Conservation (phyloP, 2,888 invertebrate genomes). For the Epinotia nisella region DNA sequence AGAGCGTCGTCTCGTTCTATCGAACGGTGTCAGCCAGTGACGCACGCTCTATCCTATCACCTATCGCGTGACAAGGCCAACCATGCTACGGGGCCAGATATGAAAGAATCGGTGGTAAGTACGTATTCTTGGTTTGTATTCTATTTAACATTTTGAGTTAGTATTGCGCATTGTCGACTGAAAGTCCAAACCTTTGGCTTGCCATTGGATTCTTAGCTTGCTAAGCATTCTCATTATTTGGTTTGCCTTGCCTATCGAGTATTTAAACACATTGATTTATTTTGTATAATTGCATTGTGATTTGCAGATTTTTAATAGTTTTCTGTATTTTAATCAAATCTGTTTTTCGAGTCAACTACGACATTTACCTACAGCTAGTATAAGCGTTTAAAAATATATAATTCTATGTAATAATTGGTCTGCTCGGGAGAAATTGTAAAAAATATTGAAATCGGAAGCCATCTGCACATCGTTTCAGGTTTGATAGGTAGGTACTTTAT, state of each 20-base stretch:
- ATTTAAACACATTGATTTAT: background rate
- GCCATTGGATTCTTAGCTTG: background rate
- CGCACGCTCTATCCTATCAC: no score
- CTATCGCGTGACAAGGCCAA: no score
- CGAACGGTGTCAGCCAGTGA: no score
- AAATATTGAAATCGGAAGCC: constrained; percentile 29
- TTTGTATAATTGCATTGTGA: background rate
- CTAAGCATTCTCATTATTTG: background rate
- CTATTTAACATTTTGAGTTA: no score
- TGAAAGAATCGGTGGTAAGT: no score
- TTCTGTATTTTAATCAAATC: background rate
- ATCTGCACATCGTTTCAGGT: constrained; percentile 28
- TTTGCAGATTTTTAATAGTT: background rate
- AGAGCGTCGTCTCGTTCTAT: no score
- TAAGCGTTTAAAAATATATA: background rate
- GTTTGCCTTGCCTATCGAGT: background rate
- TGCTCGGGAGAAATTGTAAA: background rate
- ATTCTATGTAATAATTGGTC: background rate
- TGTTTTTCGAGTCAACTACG: no score
- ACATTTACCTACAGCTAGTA: background rate
- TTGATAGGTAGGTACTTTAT: background rate
- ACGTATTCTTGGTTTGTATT: no score
- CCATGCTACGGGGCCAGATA: no score
- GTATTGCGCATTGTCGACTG: background rate
- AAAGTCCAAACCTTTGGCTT: background rate